Evolutionary conservation across 2,797 vertebrate genomes (phyloP).

Genomic region (Tamandua tetradactyla): DNA sequence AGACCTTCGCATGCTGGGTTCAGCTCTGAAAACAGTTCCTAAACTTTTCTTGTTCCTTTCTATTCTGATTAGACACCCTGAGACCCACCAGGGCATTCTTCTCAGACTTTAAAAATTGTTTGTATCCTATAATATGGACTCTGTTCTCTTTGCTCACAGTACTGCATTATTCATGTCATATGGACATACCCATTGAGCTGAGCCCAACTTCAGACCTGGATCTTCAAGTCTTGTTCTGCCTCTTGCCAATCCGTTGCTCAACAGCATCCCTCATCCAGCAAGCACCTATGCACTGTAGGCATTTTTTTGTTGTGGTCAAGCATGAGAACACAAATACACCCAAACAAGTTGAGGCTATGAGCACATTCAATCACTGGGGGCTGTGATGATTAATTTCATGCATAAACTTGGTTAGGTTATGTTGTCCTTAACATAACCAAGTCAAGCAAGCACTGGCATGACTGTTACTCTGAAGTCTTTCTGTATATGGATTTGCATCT

Average conservation of each 20-base stretch:
- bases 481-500: no score
- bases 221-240: neutral
- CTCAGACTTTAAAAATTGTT: neutral
- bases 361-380: neutral
- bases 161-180: neutral
- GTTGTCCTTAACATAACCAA: no score
- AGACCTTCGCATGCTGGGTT: neutral
- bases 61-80: neutral
- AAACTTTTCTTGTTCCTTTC: neutral
- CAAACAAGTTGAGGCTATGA: neutral
- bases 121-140: neutral
- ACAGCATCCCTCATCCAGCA: neutral
- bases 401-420: no score
- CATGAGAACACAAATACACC: neutral
- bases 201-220: neutral
- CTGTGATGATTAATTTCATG: neutral
- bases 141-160: neutral
- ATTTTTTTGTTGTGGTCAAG: neutral
- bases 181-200: fast-evolving
- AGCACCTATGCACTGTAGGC: neutral
- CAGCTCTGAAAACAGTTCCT: neutral
- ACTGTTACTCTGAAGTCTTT: no score
- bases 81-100: neutral
- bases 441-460: no score
- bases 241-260: neutral